A percentile compares a stretch with the other conserved stretches of the same genome.
Evolutionary conservation across 2,113 vertebrate genomes (phyloP).

Genomic region (Triplophysa siluroides): DNA sequence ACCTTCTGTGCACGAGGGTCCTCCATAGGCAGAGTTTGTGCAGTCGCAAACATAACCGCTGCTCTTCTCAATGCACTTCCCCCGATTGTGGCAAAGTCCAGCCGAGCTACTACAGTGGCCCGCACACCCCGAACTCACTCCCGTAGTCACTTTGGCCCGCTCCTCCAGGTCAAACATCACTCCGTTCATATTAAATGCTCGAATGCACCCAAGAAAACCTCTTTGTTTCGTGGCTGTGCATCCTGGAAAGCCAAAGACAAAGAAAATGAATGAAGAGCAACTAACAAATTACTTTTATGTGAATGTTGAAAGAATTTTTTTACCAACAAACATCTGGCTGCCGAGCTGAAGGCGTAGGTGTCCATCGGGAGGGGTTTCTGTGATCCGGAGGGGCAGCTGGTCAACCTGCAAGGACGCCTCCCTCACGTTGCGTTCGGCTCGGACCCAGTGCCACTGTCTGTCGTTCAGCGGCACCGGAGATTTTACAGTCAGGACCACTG

Average conservation of each 20-base stretch:
- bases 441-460: constrained; percentile 92
- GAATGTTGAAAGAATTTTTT: constrained; percentile 42
- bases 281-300: not conserved
- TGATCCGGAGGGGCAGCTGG: constrained; percentile 80
- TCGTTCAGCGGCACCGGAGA: constrained; percentile 88
- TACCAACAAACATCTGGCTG: constrained; percentile 95
- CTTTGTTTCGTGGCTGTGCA: constrained; percentile 86
- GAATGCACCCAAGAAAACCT: constrained; percentile 90
- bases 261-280: not conserved
- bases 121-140: constrained; percentile 88
- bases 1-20: constrained; percentile 91
- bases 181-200: constrained; percentile 88
- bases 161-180: constrained; percentile 88
- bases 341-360: constrained; percentile 87
- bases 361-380: constrained; percentile 80
- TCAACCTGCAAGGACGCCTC: constrained; percentile 91
- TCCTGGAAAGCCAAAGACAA: constrained; percentile 68
- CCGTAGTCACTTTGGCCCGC: constrained; percentile 83
- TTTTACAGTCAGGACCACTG: constrained; percentile 78
- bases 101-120: constrained; percentile 95
- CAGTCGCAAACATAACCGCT: constrained; percentile 92
- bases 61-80: constrained; percentile 89
- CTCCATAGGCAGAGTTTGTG: constrained; percentile 87
- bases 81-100: constrained; percentile 88
- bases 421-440: constrained; percentile 88